phyloP scores from a whole-genome alignment of 2,113 vertebrate species.

The Nibea albiflora region DNA sequence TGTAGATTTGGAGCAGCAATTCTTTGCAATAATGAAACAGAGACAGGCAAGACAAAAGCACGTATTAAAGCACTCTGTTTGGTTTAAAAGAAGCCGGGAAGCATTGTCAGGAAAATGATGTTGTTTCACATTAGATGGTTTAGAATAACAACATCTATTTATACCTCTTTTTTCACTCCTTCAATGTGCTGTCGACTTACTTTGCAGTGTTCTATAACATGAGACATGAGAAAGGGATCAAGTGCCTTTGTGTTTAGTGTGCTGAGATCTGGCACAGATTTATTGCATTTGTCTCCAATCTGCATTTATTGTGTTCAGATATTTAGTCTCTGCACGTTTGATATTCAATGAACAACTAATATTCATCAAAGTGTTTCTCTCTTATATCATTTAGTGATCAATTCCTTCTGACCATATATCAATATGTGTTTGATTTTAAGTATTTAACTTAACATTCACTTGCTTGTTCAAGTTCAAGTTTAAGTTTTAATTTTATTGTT shows the following conservation, averaged over 20 bases:
- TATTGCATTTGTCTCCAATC: conserved; percentile 49
- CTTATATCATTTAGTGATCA: neutral
- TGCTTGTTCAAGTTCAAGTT: neutral
- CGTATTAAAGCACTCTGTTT: conserved; percentile 74
- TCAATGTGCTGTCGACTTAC: conserved; percentile 58
- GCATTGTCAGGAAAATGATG: conserved; percentile 74
- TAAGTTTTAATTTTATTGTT: neutral
- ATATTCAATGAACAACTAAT: conserved; percentile 10
- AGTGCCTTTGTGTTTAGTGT: conserved; percentile 58
- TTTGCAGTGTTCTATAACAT: conserved; percentile 39
- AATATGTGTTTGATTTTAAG: conserved; percentile 25
- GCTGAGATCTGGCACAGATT: conserved; percentile 65
- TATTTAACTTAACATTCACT: neutral
- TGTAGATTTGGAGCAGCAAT: conserved; percentile 75
- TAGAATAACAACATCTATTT: conserved; percentile 80
- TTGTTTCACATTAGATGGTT: conserved; percentile 76
- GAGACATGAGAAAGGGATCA: conserved; percentile 53
- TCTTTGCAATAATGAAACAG: conserved; percentile 75
- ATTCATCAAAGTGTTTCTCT: conserved; percentile 21
- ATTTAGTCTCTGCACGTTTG: conserved; percentile 22
- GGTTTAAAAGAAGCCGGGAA: conserved; percentile 66
- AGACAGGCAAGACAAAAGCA: conserved; percentile 75
- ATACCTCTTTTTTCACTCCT: conserved; percentile 66
- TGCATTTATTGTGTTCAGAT: conserved; percentile 45
- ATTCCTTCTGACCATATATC: conserved; percentile 1